Base-by-base conservation (phyloP, 2,888 invertebrate genomes). In the Caenorhabditis sinica region DNA sequence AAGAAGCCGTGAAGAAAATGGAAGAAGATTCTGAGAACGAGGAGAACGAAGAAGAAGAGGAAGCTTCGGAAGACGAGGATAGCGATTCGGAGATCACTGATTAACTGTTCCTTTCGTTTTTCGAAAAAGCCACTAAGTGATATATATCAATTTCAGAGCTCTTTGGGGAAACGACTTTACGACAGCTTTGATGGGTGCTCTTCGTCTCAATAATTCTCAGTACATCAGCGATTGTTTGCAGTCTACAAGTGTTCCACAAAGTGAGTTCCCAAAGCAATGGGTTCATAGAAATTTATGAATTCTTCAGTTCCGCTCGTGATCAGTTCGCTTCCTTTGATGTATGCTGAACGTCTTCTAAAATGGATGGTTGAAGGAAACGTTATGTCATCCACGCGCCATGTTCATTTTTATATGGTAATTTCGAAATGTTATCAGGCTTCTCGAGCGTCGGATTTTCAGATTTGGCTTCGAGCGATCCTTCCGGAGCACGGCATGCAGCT, bases 171-270 rank as follows among this genome's bases (percentile, higher is more conserved):
- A 82, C 43, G 87, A 89, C 53, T 87, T 69, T 63, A 53, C 83
- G 20, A 72, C 91, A 92, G 97, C 98, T 0, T 93, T 99, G 15
- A 95, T 96, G 91, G 96, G 96, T 94, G 95, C 97, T 0, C 93
- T 98, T 75, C 96, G 96, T 91, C 94, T 99, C 72, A 96, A 96
- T 93, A 97, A 97, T 92, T 94, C 95, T 17, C 93, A 94, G 56
- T 93, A 97, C 23, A 95, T 97, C 74, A 95, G 95, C 87, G 95
- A 96, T 93, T 96, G 96, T 40, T 93, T 98, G 20, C 98, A 98
- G 93, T 94, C 94, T 36, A 95, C 97, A 36, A 96, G 97, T 1
- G 93, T 95, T 5, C 93, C 93, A 72, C 95, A 96, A 91, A 95
- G 97, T 97, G 93, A 95, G 95, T 73, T 40, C n/a, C 56, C 53